phyloP scores from a whole-genome alignment of 2,797 vertebrate species.

The Gouania willdenowi region DNA sequence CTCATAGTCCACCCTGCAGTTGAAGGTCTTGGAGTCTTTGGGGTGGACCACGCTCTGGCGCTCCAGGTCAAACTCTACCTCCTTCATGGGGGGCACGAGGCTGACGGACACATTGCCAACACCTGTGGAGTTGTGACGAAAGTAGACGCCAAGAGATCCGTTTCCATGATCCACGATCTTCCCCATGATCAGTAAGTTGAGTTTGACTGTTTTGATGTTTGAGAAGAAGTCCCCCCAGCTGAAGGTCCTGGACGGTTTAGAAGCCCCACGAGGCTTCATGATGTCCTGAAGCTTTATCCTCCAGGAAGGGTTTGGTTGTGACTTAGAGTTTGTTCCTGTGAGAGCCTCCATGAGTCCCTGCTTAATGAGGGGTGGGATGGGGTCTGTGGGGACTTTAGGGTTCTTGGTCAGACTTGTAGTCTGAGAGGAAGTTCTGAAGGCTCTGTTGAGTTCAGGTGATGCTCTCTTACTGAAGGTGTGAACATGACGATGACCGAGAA shows the following conservation, averaged over 20 bases:
- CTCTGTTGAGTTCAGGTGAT: constrained; percentile 20
- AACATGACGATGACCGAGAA: constrained; percentile 60
- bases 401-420: constrained; percentile 44
- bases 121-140: constrained; percentile 93
- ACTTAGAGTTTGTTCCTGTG: constrained; percentile 42
- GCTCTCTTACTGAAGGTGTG: constrained; percentile 39
- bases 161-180: constrained; percentile 97
- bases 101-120: constrained; percentile 93
- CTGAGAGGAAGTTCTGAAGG: constrained; percentile 15
- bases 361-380: constrained; percentile 42
- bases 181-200: constrained; percentile 92
- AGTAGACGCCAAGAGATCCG: constrained; percentile 94
- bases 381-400: constrained; percentile 58
- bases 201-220: constrained; percentile 92
- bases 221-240: constrained; percentile 97
- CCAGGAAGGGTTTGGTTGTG: constrained; percentile 34
- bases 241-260: constrained; percentile 90
- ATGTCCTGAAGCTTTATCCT: constrained; percentile 64
- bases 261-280: constrained; percentile 30
- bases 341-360: constrained; percentile 71
- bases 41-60: constrained; percentile 81
- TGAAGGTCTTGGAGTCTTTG: constrained; percentile 96
- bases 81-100: constrained; percentile 88
- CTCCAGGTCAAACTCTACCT: constrained; percentile 85
- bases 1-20: constrained; percentile 93